These are phyloP conservation scores for Ephialtes manifestator DNA, from an alignment of 2,888 invertebrate genomes.

Conservation along the genomic window DNA sequence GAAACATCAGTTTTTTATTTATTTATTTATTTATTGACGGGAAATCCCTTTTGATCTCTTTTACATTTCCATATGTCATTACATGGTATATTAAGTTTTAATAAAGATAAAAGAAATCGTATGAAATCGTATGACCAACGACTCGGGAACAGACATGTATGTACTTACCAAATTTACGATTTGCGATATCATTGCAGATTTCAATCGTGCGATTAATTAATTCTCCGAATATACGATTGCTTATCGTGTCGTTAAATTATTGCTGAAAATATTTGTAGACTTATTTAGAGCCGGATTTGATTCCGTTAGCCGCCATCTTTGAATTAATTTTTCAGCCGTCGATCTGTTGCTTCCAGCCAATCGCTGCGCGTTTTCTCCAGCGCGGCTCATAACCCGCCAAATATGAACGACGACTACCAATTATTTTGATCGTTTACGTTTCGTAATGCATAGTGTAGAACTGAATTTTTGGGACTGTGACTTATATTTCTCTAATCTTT, in stretches of 20 bases:
- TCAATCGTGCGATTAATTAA: background rate
- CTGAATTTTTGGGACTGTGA: no score
- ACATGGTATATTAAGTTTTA: no score
- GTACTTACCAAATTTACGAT: background rate
- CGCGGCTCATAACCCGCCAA: constrained; percentile 9
- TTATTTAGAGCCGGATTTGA: constrained; percentile 16
- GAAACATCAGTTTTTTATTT: no score
- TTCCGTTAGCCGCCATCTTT: constrained; percentile 3
- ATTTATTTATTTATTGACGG: no score
- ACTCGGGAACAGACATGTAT: background rate
- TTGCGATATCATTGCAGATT: background rate
- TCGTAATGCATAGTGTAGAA: background rate
- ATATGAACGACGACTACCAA: constrained; percentile 2
- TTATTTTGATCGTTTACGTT: background rate
- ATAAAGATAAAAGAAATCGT: no score
- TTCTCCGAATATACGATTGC: background rate
- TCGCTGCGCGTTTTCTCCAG: background rate
- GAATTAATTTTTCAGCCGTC: background rate
- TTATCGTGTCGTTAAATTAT: background rate
- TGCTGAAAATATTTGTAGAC: background rate
- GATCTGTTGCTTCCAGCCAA: background rate
- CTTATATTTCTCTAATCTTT: no score
- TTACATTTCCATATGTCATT: no score
- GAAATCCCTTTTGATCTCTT: no score
- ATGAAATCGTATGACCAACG: constrained; percentile 11